phyloP scores from a whole-genome alignment of 2,113 vertebrate species.

The Pelecanoides urinatrix region DNA sequence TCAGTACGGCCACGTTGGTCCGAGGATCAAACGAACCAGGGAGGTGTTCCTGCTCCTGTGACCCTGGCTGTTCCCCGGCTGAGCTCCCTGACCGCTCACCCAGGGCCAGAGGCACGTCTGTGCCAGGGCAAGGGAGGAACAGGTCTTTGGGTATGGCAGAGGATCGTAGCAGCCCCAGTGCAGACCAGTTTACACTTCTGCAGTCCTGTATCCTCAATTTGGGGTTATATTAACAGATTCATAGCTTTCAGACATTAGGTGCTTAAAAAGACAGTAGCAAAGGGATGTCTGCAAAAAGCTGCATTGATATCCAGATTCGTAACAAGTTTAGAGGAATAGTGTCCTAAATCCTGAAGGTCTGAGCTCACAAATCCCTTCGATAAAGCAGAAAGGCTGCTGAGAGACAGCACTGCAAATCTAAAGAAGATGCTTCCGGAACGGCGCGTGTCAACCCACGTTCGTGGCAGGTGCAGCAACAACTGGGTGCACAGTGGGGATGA shows the following conservation, averaged over 20 bases:
- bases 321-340: background rate
- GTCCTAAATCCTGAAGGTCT: background rate
- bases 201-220: fast-evolving
- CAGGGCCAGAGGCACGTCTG: background rate
- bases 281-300: background rate
- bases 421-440: background rate
- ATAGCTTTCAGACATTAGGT: background rate
- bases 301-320: background rate
- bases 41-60: background rate
- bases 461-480: background rate
- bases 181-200: background rate
- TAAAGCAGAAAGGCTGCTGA: background rate
- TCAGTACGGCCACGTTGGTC: fast-evolving
- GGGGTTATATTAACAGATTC: background rate
- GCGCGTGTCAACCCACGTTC: fast-evolving
- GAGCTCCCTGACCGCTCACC: background rate
- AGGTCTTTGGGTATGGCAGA: background rate
- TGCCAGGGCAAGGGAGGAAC: background rate
- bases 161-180: background rate
- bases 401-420: background rate
- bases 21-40: background rate
- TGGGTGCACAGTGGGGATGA: background rate
- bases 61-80: background rate
- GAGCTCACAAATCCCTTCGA: background rate
- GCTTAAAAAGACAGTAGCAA: background rate